Conservation (phyloP, 2,113 vertebrate species). For the Catagonus wagneri region DNA sequence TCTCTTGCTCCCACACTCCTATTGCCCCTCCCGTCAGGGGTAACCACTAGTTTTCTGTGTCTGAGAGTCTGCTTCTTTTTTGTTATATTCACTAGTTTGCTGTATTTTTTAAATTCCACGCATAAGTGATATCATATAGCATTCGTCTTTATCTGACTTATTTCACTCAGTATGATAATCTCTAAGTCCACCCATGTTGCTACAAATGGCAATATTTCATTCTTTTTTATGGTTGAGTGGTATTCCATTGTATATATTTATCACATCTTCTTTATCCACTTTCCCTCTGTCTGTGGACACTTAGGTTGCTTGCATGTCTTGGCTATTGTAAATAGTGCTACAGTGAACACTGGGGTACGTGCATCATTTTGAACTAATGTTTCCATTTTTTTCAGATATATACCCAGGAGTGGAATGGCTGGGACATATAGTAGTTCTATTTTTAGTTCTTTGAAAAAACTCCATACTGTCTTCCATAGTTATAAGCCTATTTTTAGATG, state of each 20-base stretch:
- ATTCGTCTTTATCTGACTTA: background rate
- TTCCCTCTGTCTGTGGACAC: background rate
- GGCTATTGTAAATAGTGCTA: background rate
- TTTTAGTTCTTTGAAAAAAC: background rate
- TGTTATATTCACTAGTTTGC: background rate
- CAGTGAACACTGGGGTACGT: background rate
- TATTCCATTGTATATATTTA: background rate
- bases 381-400: background rate
- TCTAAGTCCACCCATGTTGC: background rate
- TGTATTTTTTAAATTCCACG: background rate
- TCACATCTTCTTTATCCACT: background rate
- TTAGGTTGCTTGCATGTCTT: background rate
- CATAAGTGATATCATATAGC: background rate
- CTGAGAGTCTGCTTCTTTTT: background rate
- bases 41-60: background rate
- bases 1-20: background rate
- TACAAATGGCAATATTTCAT: background rate
- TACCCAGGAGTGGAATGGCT: background rate
- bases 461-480: background rate
- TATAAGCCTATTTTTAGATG: background rate
- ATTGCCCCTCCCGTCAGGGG: background rate
- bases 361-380: background rate
- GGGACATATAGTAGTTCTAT: background rate
- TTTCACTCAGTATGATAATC: background rate
- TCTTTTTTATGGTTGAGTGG: background rate